A percentile compares a stretch with the other conserved stretches of the same genome.
phyloP scores from a whole-genome alignment of 2,888 invertebrate species.

The Tetrapedia diversipes region DNA sequence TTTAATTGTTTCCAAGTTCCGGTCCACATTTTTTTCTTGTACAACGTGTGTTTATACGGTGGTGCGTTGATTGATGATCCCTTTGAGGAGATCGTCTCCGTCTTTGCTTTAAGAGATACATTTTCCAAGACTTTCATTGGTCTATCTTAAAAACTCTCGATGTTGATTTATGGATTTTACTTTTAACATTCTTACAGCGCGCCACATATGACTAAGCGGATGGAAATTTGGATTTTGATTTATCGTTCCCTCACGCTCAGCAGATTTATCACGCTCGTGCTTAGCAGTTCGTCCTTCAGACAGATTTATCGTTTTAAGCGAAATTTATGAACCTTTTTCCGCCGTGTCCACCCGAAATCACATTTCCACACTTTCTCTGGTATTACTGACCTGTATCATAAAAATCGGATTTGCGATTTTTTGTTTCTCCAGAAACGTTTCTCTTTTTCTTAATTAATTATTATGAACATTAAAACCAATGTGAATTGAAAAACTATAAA shows the following conservation, averaged over 20 bases:
- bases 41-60: background rate
- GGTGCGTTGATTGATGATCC: background rate
- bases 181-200: constrained; percentile 24
- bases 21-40: background rate
- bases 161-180: constrained; percentile 24
- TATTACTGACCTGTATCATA: background rate
- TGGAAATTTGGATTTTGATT: constrained; percentile 39
- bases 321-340: constrained; percentile 10
- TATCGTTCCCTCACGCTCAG: constrained; percentile 30
- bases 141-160: background rate
- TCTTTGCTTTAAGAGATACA: background rate
- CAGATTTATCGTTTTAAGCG: constrained; percentile 36
- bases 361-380: background rate
- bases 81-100: background rate
- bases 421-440: too few species aligned
- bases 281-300: constrained; percentile 6
- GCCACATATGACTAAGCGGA: constrained; percentile 15
- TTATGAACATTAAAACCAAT: too few species aligned
- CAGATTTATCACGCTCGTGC: constrained; percentile 35
- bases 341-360: background rate
- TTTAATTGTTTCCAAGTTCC: too few species aligned
- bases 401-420: too few species aligned
- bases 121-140: background rate
- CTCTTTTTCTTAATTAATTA: too few species aligned
- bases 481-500: too few species aligned